A percentile compares a stretch with the other conserved stretches of the same genome.
Evolutionary conservation across 2,797 vertebrate species (phyloP).

Genomic region (Etheostoma nigrum): DNA sequence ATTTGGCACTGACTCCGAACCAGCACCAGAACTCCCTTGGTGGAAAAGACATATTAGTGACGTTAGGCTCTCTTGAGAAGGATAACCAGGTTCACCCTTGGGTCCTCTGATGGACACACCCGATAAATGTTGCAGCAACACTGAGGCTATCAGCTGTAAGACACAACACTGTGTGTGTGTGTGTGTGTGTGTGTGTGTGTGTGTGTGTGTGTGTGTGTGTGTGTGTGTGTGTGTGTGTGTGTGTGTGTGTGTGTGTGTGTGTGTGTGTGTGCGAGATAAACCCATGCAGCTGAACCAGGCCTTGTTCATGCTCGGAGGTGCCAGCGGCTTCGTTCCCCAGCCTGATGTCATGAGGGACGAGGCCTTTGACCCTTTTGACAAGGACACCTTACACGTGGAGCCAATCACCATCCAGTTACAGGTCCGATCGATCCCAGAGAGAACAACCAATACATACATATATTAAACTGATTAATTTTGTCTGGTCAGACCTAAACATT

Average conservation of each 20-base stretch:
- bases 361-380: conserved; percentile 94
- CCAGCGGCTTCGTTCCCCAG: conserved; percentile 93
- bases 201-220: neutral
- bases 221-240: conserved; percentile 14
- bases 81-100: neutral
- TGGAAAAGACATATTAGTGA: no score
- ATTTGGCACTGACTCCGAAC: no score
- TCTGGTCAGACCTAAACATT: neutral
- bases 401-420: conserved; percentile 91
- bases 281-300: conserved; percentile 99
- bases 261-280: conserved; percentile 85
- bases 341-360: conserved; percentile 93
- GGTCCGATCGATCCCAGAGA: conserved; percentile 72
- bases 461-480: neutral
- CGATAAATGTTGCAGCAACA: neutral
- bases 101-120: neutral
- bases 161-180: neutral
- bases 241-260: conserved; percentile 18
- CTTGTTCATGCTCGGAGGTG: conserved; percentile 92
- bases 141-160: neutral
- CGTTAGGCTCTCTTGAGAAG: neutral
- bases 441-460: no score
- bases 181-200: conserved; percentile 18
- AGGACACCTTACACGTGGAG: conserved; percentile 89
- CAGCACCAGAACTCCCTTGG: no score